Percentiles rank a stretch among this genome's conserved stretches.
phyloP scores from a whole-genome alignment of 1,140 invertebrate species.

The Zaprionus camerounensis region DNA sequence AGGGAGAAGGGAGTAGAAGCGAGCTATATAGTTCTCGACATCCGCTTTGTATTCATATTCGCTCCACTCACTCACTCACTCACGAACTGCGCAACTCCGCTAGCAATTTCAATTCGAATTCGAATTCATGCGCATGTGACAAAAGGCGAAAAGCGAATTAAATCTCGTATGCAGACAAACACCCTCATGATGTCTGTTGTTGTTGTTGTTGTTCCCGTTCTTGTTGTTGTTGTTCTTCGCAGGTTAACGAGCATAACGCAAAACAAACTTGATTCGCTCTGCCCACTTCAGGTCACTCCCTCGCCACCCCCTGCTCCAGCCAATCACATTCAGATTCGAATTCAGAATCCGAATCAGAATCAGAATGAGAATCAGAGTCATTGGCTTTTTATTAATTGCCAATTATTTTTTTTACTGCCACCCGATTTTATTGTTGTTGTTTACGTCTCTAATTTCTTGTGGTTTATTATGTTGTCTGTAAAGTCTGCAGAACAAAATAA shows the following conservation, averaged over 20 bases:
- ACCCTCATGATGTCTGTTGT: slow-evolving; percentile 59
- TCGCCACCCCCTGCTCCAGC: neutral
- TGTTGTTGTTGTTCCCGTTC: slow-evolving; percentile 35
- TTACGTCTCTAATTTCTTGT: slow-evolving; percentile 40
- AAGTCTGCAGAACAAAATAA: slow-evolving; percentile 9
- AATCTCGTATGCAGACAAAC: slow-evolving; percentile 69
- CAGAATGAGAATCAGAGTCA: slow-evolving; percentile 51
- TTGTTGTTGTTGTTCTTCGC: slow-evolving; percentile 13
- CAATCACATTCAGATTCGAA: slow-evolving; percentile 30
- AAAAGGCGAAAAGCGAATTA: slow-evolving; percentile 44
- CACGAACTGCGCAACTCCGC: slow-evolving; percentile 6
- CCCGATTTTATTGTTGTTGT: slow-evolving; percentile 15
- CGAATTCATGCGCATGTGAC: slow-evolving; percentile 46
- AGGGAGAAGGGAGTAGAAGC: neutral
- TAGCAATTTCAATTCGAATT: slow-evolving; percentile 14
- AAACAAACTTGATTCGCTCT: slow-evolving; percentile 59
- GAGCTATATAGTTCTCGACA: slow-evolving; percentile 24
- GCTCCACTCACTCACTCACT: slow-evolving; percentile 32
- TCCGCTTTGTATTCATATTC: slow-evolving; percentile 45
- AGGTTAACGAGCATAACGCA: slow-evolving; percentile 51
- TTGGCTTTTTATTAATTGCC: slow-evolving; percentile 67
- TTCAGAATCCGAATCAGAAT: slow-evolving; percentile 39
- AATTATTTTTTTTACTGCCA: slow-evolving; percentile 59
- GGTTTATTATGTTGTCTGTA: slow-evolving; percentile 43
- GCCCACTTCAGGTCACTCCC: slow-evolving; percentile 48